These are phyloP conservation scores for Montipora foliosa DNA, from an alignment of 64 coral and sea anemone species.

Conservation along the genomic window DNA sequence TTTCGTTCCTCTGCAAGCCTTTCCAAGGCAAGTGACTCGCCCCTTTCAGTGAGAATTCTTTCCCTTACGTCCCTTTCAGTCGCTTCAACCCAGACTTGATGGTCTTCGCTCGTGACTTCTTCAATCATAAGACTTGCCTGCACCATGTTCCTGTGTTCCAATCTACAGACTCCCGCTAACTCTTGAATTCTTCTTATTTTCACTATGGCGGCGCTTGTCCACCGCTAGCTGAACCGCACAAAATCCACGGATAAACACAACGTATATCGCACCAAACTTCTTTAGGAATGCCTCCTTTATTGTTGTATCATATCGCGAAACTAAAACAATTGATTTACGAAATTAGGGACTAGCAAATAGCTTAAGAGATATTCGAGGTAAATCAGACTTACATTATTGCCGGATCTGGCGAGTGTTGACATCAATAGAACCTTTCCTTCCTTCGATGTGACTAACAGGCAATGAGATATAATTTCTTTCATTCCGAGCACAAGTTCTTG, in stretches of 20 bases:
- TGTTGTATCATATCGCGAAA: background rate
- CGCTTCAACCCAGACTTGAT: background rate
- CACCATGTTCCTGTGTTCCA: constrained; percentile 5
- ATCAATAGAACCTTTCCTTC: background rate
- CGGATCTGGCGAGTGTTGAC: constrained; percentile 1
- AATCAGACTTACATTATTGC: background rate
- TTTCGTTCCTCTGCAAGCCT: constrained; percentile 6
- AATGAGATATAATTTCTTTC: background rate
- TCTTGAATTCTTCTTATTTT: constrained; percentile 2
- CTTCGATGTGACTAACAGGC: background rate
- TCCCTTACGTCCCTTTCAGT: background rate
- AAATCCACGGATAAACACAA: constrained; percentile 11
- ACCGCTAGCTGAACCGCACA: background rate
- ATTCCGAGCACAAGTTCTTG: background rate
- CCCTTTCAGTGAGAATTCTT: background rate
- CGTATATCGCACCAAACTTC: background rate
- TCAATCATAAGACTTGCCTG: background rate
- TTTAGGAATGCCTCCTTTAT: background rate
- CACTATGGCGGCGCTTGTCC: background rate
- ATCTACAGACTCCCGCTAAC: constrained; percentile 8
- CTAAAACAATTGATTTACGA: background rate
- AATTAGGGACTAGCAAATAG: background rate
- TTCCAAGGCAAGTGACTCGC: constrained; percentile 3
- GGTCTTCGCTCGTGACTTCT: background rate
- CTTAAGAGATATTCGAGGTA: background rate